These are phyloP conservation scores for Saccostrea cuccullata DNA, from an alignment of 1,140 invertebrate species.

Conservation along the genomic window DNA sequence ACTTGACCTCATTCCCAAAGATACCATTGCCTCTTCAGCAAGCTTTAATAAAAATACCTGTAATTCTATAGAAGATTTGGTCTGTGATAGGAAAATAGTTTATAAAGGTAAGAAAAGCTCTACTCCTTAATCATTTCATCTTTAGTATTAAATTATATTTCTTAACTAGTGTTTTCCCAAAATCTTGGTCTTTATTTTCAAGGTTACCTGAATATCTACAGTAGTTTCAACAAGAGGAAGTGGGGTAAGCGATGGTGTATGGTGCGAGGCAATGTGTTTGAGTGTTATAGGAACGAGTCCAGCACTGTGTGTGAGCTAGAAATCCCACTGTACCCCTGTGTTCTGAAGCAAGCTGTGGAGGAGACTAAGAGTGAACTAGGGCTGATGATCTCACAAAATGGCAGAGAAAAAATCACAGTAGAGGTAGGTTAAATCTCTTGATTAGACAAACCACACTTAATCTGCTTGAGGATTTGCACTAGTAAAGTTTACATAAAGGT, in stretches of 20 bases:
- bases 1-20: conserved; percentile 24
- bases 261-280: conserved; percentile 68
- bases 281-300: conserved; percentile 66
- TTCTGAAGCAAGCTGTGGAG: conserved; percentile 65
- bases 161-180: no score
- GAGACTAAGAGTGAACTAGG: conserved; percentile 71
- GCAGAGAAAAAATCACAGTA: conserved; percentile 72
- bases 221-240: conserved; percentile 71
- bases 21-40: not conserved
- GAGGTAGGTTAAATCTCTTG: conserved; percentile 60
- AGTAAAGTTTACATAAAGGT: no score
- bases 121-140: not conserved
- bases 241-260: conserved; percentile 74
- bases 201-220: conserved; percentile 73
- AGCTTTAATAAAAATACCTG: conserved; percentile 10
- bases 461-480: no score
- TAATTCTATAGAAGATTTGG: conserved; percentile 25
- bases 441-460: no score
- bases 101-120: not conserved
- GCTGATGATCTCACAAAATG: conserved; percentile 69
- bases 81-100: conserved; percentile 17
- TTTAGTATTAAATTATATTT: no score
- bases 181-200: conserved; percentile 1
- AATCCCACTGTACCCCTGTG: conserved; percentile 68
- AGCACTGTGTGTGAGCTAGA: conserved; percentile 69